Conservation (phyloP, 2,113 vertebrate genomes). For the Ginglymostoma cirratum region DNA sequence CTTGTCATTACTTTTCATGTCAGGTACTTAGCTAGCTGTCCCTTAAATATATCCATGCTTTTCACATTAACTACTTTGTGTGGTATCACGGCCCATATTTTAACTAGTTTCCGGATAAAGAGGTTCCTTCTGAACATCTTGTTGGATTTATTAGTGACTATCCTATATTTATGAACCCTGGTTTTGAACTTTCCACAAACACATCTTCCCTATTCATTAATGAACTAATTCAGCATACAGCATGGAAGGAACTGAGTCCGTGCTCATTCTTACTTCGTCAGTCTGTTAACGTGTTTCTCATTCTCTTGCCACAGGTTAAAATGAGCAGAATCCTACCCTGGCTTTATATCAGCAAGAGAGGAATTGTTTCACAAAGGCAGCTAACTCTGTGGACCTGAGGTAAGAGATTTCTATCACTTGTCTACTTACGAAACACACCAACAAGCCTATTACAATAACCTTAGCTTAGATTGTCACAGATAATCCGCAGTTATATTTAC, state of each 20-base stretch:
- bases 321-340: conserved; percentile 27
- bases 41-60: no score
- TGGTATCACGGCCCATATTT: no score
- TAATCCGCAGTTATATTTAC: neutral
- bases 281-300: neutral
- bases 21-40: no score
- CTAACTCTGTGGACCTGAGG: conserved; percentile 24
- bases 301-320: conserved; percentile 9
- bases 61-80: no score
- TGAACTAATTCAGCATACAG: no score
- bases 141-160: no score
- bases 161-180: no score
- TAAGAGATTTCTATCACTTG: conserved; percentile 1
- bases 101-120: no score
- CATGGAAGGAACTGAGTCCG: neutral
- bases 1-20: no score
- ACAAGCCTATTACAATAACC: neutral
- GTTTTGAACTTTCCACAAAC: no score
- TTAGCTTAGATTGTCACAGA: neutral
- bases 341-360: neutral
- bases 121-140: no score
- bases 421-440: neutral
- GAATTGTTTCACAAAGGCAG: neutral
- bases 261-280: neutral
- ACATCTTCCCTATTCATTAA: no score